These are phyloP conservation scores for Lydus trimaculatus DNA, from an alignment of 2,888 invertebrate species.

Conservation along the genomic window DNA sequence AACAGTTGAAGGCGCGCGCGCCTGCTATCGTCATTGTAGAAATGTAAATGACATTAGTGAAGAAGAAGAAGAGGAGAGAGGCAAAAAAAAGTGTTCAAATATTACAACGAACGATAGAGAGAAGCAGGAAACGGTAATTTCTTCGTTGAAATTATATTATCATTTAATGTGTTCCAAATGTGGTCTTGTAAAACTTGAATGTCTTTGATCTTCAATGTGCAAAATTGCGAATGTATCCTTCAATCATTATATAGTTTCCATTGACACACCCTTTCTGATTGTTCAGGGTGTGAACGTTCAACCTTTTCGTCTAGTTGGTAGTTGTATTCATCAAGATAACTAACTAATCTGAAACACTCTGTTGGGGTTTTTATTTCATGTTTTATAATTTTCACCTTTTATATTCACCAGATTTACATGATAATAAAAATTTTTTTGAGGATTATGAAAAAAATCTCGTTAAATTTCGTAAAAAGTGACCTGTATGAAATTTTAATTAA, in stretches of 20 bases:
- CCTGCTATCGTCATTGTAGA: conserved; percentile 11
- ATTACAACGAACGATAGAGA: neutral
- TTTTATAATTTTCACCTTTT: neutral
- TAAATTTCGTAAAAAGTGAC: neutral
- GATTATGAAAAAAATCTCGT: neutral
- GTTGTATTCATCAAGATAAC: neutral
- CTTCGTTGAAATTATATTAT: neutral
- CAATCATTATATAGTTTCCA: conserved; percentile 37
- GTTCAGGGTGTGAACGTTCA: conserved; percentile 13
- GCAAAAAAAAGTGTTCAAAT: too few species aligned
- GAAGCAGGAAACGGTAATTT: neutral
- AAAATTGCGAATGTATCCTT: conserved; percentile 32
- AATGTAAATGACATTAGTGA: neutral
- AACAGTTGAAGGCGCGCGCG: conserved; percentile 16
- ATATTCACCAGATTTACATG: too few species aligned
- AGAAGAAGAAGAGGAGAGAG: neutral
- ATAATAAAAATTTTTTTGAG: too few species aligned
- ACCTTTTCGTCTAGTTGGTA: neutral
- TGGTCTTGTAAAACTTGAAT: conserved; percentile 17
- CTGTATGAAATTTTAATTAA: neutral
- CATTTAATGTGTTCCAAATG: neutral
- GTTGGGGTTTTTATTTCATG: neutral
- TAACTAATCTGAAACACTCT: neutral
- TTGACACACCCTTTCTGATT: conserved; percentile 34
- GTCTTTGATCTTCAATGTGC: conserved; percentile 28